Evolutionary conservation across 2,888 invertebrate species (phyloP).

Genomic region (Eustalomyia histrio): DNA sequence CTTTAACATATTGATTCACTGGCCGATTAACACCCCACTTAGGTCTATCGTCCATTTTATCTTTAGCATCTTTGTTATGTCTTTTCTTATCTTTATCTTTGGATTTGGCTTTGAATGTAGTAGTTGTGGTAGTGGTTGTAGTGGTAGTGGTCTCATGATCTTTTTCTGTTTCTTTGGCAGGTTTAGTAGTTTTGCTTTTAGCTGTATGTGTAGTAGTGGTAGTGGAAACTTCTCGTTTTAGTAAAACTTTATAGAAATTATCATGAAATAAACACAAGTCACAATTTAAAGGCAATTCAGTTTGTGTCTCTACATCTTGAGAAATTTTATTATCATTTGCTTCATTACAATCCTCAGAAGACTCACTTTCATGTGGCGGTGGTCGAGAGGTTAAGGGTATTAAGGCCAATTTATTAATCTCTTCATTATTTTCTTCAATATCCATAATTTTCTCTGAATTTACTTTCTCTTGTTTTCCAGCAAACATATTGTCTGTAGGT

Average conservation of each 20-base stretch:
- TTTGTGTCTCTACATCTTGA: conserved; percentile 77
- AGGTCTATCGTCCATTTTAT: conserved; percentile 83
- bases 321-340: background rate
- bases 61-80: conserved; percentile 68
- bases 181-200: conserved; percentile 72
- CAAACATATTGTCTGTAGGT: background rate
- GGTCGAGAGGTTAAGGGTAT: conserved; percentile 65
- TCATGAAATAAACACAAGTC: conserved; percentile 78
- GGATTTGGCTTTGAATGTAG: conserved; percentile 77
- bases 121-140: conserved; percentile 77
- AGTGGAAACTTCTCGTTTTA: conserved; percentile 78
- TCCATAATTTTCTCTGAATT: conserved; percentile 68
- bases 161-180: conserved; percentile 68
- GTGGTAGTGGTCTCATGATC: conserved; percentile 71
- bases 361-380: conserved; percentile 31
- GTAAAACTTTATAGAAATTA: conserved; percentile 78
- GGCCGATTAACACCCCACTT: conserved; percentile 89
- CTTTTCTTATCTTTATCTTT: conserved; percentile 76
- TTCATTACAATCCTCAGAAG: conserved; percentile 48
- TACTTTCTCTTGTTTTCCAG: background rate
- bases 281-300: conserved; percentile 77
- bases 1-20: conserved; percentile 90
- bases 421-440: conserved; percentile 35
- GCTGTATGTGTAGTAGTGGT: conserved; percentile 78
- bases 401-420: conserved; percentile 70